Evolutionary conservation across 2,888 invertebrate genomes (phyloP).

Genomic region (Onchidella celtica): DNA sequence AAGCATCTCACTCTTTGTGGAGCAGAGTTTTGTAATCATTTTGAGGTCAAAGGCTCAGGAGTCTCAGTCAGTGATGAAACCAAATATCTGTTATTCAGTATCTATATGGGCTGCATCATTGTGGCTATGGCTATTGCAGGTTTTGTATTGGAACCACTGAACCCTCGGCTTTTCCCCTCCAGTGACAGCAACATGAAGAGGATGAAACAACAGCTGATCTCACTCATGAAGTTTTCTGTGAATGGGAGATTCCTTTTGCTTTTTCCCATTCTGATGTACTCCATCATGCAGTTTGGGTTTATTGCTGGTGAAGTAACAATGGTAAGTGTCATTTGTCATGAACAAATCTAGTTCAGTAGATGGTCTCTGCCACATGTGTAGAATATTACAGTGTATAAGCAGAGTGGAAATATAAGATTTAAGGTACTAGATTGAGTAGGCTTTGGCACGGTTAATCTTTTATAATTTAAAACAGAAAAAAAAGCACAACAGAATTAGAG

Average conservation of each 20-base stretch:
- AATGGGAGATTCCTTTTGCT: slow-evolving; percentile 68
- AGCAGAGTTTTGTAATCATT: slow-evolving; percentile 64
- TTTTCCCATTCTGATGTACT: slow-evolving; percentile 70
- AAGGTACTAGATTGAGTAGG: too few species aligned
- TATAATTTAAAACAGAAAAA: too few species aligned
- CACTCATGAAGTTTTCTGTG: slow-evolving; percentile 66
- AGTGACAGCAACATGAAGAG: slow-evolving; percentile 49
- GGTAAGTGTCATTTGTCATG: slow-evolving; percentile 65
- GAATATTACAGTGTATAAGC: too few species aligned
- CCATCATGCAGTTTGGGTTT: slow-evolving; percentile 72
- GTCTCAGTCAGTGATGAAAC: slow-evolving; percentile 57
- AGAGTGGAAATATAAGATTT: too few species aligned
- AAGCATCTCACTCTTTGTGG: slow-evolving; percentile 61
- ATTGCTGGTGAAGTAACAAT: slow-evolving; percentile 76
- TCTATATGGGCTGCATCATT: slow-evolving; percentile 67
- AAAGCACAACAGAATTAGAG: too few species aligned
- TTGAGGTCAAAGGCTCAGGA: slow-evolving; percentile 47
- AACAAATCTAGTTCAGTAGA: too few species aligned
- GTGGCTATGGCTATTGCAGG: slow-evolving; percentile 64
- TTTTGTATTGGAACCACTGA: slow-evolving; percentile 71
- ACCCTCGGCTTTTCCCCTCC: slow-evolving; percentile 49
- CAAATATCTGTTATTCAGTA: slow-evolving; percentile 70
- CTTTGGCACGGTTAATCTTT: too few species aligned
- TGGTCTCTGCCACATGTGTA: too few species aligned
- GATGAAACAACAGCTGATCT: slow-evolving; percentile 56